A percentile compares a stretch with the other conserved stretches of the same genome.
Evolutionary conservation across 2,797 vertebrate species (phyloP).

Genomic region (Iguana delicatissima): DNA sequence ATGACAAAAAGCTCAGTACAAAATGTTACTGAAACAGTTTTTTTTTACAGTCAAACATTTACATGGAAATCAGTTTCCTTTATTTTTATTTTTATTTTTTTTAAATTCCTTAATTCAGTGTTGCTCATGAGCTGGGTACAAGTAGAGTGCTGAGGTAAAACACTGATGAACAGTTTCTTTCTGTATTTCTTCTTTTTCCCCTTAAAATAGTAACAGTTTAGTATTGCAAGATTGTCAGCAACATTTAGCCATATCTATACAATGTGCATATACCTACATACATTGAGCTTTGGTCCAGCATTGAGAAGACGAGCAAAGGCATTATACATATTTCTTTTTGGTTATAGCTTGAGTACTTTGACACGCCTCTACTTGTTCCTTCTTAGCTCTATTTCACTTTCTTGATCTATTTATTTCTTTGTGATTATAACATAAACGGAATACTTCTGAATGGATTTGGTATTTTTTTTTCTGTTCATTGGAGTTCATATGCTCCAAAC

Average conservation of each 20-base stretch:
- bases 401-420: slow-evolving; percentile 57
- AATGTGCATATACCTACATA: slow-evolving; percentile 98
- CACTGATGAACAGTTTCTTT: slow-evolving; percentile 85
- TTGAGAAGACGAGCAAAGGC: slow-evolving; percentile 94
- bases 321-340: slow-evolving; percentile 90
- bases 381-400: slow-evolving; percentile 80
- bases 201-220: slow-evolving; percentile 86
- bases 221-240: slow-evolving; percentile 98
- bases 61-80: slow-evolving; percentile 81
- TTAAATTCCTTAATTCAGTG: slow-evolving; percentile 77
- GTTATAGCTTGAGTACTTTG: slow-evolving; percentile 94
- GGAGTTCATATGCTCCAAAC: background rate
- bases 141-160: slow-evolving; percentile 94
- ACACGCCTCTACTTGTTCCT: slow-evolving; percentile 87
- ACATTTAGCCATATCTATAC: slow-evolving; percentile 96
- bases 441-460: slow-evolving; percentile 71
- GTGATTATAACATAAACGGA: slow-evolving; percentile 66
- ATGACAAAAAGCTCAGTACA: slow-evolving; percentile 85
- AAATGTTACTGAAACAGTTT: slow-evolving; percentile 81
- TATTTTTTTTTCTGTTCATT: slow-evolving; percentile 67
- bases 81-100: slow-evolving; percentile 36
- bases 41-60: slow-evolving; percentile 79
- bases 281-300: slow-evolving; percentile 99
- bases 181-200: slow-evolving; percentile 78
- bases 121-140: slow-evolving; percentile 84